Evolutionary conservation across 2,113 vertebrate genomes (phyloP).

Genomic region (Dicrurus megarhynchus): DNA sequence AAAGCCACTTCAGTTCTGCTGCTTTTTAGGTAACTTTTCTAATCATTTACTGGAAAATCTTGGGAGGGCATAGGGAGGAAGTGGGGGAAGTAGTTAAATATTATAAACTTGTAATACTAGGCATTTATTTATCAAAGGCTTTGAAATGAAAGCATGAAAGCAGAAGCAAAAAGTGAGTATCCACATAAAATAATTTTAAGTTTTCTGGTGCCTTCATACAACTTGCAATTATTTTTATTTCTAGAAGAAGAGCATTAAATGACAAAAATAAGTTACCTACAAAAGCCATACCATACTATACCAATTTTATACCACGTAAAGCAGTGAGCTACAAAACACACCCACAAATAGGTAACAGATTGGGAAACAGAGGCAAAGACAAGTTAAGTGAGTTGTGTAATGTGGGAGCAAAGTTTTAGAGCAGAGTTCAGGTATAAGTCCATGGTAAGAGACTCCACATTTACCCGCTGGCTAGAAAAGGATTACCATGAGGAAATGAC

Average conservation of each 20-base stretch:
- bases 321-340: background rate
- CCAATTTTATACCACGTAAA: background rate
- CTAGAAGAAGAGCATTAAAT: background rate
- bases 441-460: background rate
- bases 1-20: background rate
- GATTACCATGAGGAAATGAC: background rate
- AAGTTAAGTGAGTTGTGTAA: background rate
- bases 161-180: background rate
- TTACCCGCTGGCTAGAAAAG: background rate
- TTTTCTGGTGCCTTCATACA: background rate
- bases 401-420: background rate
- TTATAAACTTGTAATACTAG: background rate
- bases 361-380: background rate
- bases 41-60: background rate
- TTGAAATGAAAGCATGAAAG: background rate
- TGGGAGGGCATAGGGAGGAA: background rate
- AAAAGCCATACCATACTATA: background rate
- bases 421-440: background rate
- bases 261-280: background rate
- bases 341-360: background rate
- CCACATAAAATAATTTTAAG: background rate
- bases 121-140: background rate
- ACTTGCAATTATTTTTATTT: background rate
- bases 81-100: background rate
- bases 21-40: background rate